Evolutionary conservation across 2,888 invertebrate genomes (phyloP).

Genomic region (Eupithecia abbreviata): DNA sequence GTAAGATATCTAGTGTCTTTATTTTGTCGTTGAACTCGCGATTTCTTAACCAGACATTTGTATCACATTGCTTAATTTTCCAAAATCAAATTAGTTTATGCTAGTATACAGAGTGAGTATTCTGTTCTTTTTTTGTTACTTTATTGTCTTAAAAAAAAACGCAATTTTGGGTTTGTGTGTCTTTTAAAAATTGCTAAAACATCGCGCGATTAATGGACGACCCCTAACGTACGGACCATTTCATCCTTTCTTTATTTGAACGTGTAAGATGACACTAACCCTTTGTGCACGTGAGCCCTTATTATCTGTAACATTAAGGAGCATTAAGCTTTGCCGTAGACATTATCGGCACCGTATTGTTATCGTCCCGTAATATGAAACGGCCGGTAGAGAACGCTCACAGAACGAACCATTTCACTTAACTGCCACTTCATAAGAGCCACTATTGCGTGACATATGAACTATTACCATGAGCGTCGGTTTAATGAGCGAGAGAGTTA

Average conservation of each 20-base stretch:
- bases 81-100: too few species aligned
- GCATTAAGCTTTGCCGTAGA: slow-evolving; percentile 23
- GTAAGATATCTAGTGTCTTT: too few species aligned
- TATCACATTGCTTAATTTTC: too few species aligned
- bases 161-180: too few species aligned
- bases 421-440: slow-evolving; percentile 36
- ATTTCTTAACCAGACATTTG: too few species aligned
- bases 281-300: slow-evolving; percentile 14
- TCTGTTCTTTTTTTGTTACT: too few species aligned
- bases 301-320: slow-evolving; percentile 21
- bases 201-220: too few species aligned
- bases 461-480: slow-evolving; percentile 30
- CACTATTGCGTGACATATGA: slow-evolving; percentile 35
- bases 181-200: too few species aligned
- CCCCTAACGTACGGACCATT: neutral
- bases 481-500: slow-evolving; percentile 38
- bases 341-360: slow-evolving; percentile 25
- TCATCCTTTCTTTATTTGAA: neutral
- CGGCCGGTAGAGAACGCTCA: slow-evolving; percentile 26
- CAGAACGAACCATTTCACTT: slow-evolving; percentile 38
- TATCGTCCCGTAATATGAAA: slow-evolving; percentile 32
- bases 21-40: too few species aligned
- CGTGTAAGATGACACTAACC: slow-evolving; percentile 3
- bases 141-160: too few species aligned
- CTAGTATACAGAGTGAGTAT: too few species aligned